A percentile compares a stretch with the other conserved stretches of the same genome.
Evolutionary conservation across 1,140 invertebrate genomes (phyloP).

Genomic region (Asbolus verrucosus): DNA sequence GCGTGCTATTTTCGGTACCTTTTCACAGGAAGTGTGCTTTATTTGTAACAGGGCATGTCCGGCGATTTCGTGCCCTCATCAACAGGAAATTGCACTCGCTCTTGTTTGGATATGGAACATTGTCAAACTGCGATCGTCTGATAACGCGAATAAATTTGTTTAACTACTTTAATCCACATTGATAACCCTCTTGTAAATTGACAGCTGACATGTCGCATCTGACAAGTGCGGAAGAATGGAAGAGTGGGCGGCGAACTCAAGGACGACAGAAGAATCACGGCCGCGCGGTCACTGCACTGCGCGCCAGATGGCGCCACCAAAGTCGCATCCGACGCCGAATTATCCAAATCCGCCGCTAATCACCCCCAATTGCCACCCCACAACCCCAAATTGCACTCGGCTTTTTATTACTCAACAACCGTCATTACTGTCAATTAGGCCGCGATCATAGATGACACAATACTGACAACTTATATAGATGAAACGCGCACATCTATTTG

Average conservation of each 20-base stretch:
- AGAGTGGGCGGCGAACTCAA: constrained; percentile 4
- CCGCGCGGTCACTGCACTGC: background rate
- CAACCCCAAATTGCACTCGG: too few species aligned
- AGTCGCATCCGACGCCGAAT: too few species aligned
- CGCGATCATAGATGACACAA: too few species aligned
- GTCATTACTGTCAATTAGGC: too few species aligned
- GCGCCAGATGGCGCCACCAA: too few species aligned
- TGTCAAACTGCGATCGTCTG: constrained; percentile 14
- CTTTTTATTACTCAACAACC: too few species aligned
- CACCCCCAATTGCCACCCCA: too few species aligned
- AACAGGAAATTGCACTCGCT: constrained; percentile 23
- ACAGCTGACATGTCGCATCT: constrained; percentile 20
- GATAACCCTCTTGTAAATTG: constrained; percentile 25
- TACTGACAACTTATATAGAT: too few species aligned
- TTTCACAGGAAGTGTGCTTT: constrained; percentile 26
- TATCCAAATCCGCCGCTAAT: too few species aligned
- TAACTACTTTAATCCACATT: constrained; percentile 29
- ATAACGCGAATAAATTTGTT: constrained; percentile 35
- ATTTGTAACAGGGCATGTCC: constrained; percentile 13
- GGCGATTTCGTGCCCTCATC: background rate
- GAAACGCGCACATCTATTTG: too few species aligned
- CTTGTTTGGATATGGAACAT: constrained; percentile 32
- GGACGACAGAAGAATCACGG: constrained; percentile 10
- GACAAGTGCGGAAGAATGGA: constrained; percentile 26
- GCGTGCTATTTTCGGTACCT: constrained; percentile 26